These are phyloP conservation scores for Parnassius mnemosyne DNA, from an alignment of 2,888 invertebrate genomes.

Conservation along the genomic window DNA sequence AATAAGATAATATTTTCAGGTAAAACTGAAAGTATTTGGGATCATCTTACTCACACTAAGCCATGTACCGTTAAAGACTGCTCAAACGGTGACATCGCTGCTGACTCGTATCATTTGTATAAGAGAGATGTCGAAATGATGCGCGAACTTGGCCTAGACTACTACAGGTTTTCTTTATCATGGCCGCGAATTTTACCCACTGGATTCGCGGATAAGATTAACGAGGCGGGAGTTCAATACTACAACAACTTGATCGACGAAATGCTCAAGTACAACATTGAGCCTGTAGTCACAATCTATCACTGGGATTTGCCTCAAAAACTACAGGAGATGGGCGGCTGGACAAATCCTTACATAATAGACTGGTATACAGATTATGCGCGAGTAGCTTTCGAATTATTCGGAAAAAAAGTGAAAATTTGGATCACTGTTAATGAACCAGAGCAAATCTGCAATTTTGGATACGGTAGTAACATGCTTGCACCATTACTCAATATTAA, in stretches of 20 bases:
- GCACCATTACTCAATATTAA: constrained; percentile 27
- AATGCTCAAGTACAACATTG: constrained; percentile 73
- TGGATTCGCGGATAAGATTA: constrained; percentile 70
- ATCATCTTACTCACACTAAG: constrained; percentile 65
- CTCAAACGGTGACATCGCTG: constrained; percentile 76
- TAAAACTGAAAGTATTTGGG: constrained; percentile 81
- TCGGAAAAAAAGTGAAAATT: constrained; percentile 63
- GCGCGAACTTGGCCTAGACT: constrained; percentile 66
- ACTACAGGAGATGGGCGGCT: constrained; percentile 60
- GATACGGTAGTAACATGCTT: background rate
- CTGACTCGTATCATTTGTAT: constrained; percentile 82
- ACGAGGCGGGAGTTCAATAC: constrained; percentile 51
- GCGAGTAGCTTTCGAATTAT: constrained; percentile 51
- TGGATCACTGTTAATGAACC: constrained; percentile 27
- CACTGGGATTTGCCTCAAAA: constrained; percentile 65
- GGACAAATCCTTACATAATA: constrained; percentile 55
- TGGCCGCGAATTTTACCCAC: constrained; percentile 85
- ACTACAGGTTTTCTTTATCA: constrained; percentile 81
- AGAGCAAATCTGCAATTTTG: constrained; percentile 5
- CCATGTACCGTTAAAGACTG: constrained; percentile 68
- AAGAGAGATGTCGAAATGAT: constrained; percentile 72
- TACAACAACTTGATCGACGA: constrained; percentile 65
- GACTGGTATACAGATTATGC: constrained; percentile 66
- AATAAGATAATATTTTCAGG: constrained; percentile 35
- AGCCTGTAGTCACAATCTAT: constrained; percentile 73